A percentile compares a stretch with the other conserved stretches of the same genome.
Conservation (phyloP, 2,797 vertebrate genomes). For the Myotis planiceps region DNA sequence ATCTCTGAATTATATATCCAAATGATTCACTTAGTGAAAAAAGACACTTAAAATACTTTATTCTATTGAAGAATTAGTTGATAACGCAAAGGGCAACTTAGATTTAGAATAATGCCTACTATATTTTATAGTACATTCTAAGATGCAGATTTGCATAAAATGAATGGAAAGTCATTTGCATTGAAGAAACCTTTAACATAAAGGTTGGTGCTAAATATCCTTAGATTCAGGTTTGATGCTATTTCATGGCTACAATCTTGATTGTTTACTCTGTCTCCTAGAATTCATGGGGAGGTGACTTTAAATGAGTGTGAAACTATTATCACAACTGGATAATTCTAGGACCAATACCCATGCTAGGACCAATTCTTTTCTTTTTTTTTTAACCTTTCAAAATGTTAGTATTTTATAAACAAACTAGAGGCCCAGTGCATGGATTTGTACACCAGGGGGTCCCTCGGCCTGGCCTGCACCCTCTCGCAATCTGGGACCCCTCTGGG, state of each 20-base stretch:
- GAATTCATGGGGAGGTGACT: background rate
- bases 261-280: background rate
- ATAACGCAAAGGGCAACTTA: background rate
- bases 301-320: background rate
- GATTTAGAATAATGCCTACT: background rate
- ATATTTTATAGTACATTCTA: background rate
- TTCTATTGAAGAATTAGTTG: background rate
- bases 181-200: background rate
- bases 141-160: background rate
- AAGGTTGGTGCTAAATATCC: background rate
- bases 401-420: background rate
- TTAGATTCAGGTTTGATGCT: background rate
- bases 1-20: background rate
- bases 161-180: background rate
- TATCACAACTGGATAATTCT: background rate
- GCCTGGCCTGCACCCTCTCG: too few species aligned
- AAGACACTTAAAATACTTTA: background rate
- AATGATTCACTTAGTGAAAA: background rate
- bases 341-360: background rate
- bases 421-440: too few species aligned
- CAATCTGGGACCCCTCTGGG: too few species aligned
- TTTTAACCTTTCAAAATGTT: background rate
- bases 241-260: background rate
- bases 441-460: too few species aligned
- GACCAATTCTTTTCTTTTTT: background rate